Evolutionary conservation across 1,140 invertebrate species (phyloP), one percentile per base, ranked within the genome.

Genomic region (Monomorium pharaonis): DNA sequence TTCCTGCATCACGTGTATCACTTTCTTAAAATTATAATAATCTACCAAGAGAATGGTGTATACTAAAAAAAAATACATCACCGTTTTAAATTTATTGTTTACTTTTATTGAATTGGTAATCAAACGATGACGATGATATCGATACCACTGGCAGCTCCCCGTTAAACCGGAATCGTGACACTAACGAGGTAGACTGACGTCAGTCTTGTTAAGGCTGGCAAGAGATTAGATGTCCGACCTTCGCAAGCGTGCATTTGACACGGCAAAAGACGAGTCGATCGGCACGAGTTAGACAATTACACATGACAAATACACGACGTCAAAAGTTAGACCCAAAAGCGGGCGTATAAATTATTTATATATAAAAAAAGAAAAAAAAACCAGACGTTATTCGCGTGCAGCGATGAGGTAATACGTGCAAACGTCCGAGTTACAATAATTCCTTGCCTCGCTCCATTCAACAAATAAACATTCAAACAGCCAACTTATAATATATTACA

Each of bases 131-230:
- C 33, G 27, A 88, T 42, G 37, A 76, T 69, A 81, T 51, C 42
- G 63, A 62, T 56, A 83, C 1, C 27, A 56, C 56, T 76, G 67
- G 51, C 30, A 81, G 6, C n/a, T 69, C 54, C 18, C 74, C n/a
- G 21, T 56, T 54, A n/a, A 18, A 37, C 27, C 7, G 33, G 33
- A 56, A 86, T 67, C 14, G 10, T 49, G 81, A 65, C 30, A 24
- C 6, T 67, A 85, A 49, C 51, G 60, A 67, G 58, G 60, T 84
- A 89, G 78, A 89, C 72, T 80, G 72, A 9, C 6, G 16, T 89
- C 88, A 89, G 87, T 89, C 84, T 86, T 84, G 54, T 84, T 56
- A 84, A 62, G 86, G 88, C 86, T 84, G 88, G 88, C 88, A 86
- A 89, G 87, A 86, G 83, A 86, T 86, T 70, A 62, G 21, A 70